Conservation (phyloP, 2,888 invertebrate species). For the Amblyteles armatorius region DNA sequence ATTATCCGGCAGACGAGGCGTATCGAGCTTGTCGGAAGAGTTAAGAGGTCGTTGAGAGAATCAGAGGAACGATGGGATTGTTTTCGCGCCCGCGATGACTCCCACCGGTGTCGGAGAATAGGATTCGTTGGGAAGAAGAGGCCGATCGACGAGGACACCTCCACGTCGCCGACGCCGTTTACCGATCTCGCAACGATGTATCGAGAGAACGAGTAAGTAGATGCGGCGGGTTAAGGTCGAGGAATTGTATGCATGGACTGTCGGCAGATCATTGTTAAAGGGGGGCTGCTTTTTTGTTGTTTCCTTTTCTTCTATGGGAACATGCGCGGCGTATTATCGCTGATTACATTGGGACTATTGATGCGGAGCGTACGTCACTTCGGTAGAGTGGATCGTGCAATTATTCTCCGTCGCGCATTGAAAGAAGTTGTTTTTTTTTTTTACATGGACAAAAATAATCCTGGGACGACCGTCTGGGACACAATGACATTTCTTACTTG, state of each 20-base stretch:
- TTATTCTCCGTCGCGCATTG: neutral
- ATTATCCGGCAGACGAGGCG: too few relatives aligned
- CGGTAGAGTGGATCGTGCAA: neutral
- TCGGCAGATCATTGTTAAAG: neutral
- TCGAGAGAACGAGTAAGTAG: slow-evolving; percentile 49
- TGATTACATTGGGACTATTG: neutral
- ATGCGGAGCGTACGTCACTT: neutral
- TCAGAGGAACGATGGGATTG: too few relatives aligned
- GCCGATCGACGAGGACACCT: neutral
- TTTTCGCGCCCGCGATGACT: too few relatives aligned
- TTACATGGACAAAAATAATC: too few relatives aligned
- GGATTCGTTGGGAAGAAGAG: slow-evolving; percentile 4
- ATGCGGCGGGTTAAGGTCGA: neutral
- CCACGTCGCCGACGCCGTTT: slow-evolving; percentile 12
- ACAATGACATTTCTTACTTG: too few relatives aligned
- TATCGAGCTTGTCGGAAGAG: too few relatives aligned
- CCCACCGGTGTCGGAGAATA: neutral
- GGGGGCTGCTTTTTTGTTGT: neutral
- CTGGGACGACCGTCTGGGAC: too few relatives aligned
- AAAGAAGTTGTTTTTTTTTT: too few relatives aligned
- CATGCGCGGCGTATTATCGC: neutral
- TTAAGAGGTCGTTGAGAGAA: too few relatives aligned
- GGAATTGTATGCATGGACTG: neutral
- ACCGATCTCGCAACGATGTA: slow-evolving; percentile 33
- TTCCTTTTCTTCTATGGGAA: slow-evolving; percentile 4